Conservation (phyloP, 2,888 invertebrate species). For the Hylaea fasciaria region DNA sequence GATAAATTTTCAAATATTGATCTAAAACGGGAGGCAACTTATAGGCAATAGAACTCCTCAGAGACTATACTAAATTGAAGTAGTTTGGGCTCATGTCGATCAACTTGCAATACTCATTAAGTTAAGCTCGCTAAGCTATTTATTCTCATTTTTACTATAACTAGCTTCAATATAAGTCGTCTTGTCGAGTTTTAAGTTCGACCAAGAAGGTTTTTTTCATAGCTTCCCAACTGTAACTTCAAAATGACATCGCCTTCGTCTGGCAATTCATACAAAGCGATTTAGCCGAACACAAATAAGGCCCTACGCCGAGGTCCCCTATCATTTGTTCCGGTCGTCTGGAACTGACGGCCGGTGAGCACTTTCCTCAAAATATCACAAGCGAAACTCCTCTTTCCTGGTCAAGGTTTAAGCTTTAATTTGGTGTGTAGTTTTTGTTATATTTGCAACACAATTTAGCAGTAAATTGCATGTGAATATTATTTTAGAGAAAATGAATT, state of each 20-base stretch:
- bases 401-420: neutral
- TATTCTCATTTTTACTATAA: no score
- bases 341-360: slow-evolving; percentile 42
- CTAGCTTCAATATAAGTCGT: no score
- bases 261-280: slow-evolving; percentile 38
- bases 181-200: no score
- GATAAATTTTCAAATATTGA: no score
- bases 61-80: no score
- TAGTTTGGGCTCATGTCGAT: no score
- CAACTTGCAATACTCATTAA: no score
- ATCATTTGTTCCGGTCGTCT: slow-evolving; percentile 45
- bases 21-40: no score
- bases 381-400: neutral
- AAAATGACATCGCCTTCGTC: slow-evolving; percentile 24
- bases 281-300: slow-evolving; percentile 52
- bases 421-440: neutral
- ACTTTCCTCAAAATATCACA: slow-evolving; percentile 13
- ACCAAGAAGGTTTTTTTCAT: no score
- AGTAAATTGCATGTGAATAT: slow-evolving; percentile 33
- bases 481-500: slow-evolving; percentile 27
- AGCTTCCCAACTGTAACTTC: slow-evolving; percentile 5
- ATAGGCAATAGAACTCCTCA: no score
- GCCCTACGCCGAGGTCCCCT: slow-evolving; percentile 46
- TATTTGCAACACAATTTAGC: slow-evolving; percentile 31
- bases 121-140: no score